Percentiles rank a stretch among this genome's conserved stretches.
These are phyloP conservation scores for Parthenolecanium corni DNA, from an alignment of 2,888 invertebrate genomes.

Conservation along the genomic window DNA sequence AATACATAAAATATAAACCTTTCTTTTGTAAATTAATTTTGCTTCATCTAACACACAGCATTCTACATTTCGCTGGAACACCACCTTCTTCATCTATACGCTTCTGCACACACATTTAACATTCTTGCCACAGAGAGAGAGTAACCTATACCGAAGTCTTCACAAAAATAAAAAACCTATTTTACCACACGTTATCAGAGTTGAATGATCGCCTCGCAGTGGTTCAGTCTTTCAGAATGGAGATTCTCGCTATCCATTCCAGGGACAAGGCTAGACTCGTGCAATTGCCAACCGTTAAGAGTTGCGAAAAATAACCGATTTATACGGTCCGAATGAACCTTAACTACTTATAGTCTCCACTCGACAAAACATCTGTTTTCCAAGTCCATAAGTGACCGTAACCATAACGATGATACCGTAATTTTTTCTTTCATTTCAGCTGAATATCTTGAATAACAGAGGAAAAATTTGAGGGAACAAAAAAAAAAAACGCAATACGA, in stretches of 20 bases:
- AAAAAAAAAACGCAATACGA: background rate
- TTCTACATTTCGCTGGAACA: too few relatives aligned
- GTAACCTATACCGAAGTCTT: background rate
- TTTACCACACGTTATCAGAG: too few relatives aligned
- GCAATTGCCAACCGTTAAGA: constrained; percentile 6
- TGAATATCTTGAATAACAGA: too few relatives aligned
- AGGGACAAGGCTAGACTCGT: background rate
- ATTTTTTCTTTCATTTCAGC: constrained; percentile 6
- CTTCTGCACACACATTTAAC: too few relatives aligned
- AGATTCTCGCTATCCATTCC: background rate
- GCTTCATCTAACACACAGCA: too few relatives aligned
- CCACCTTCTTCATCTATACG: too few relatives aligned
- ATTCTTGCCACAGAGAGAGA: too few relatives aligned
- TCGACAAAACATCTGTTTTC: constrained; percentile 8
- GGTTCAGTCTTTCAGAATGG: background rate
- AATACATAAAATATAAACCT: too few relatives aligned
- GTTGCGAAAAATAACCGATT: constrained; percentile 21
- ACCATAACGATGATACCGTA: constrained; percentile 12
- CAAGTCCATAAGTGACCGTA: constrained; percentile 7
- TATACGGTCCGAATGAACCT: constrained; percentile 8
- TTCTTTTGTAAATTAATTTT: too few relatives aligned
- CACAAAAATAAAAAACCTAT: background rate
- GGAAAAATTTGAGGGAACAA: too few relatives aligned
- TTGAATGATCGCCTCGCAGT: background rate
- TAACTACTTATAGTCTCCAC: background rate